A percentile compares a stretch with the other conserved stretches of the same genome.
phyloP scores from a whole-genome alignment of 2,113 vertebrate genomes.

The Psephotus haematonotus region DNA sequence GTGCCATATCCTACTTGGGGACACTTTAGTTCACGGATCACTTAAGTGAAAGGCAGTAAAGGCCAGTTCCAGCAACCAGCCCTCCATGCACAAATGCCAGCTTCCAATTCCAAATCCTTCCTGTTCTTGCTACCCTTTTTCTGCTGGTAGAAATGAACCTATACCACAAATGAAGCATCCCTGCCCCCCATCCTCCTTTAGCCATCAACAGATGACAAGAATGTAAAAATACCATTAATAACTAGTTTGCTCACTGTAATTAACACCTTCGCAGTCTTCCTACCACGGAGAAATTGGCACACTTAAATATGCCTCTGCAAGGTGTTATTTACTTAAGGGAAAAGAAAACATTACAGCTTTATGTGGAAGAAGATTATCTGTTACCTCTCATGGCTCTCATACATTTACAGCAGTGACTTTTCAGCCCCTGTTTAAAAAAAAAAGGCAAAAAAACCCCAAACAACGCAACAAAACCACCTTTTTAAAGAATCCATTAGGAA shows the following conservation, averaged over 20 bases:
- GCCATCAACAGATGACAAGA: slow-evolving; percentile 10
- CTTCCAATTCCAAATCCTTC: not conserved
- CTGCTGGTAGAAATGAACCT: not conserved
- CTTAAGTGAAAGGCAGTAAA: not conserved
- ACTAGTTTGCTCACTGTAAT: slow-evolving; percentile 60
- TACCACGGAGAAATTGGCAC: slow-evolving; percentile 28
- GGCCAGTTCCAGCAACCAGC: not conserved
- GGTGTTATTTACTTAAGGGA: slow-evolving; percentile 63
- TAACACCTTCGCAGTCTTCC: slow-evolving; percentile 59
- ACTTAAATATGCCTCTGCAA: slow-evolving; percentile 32
- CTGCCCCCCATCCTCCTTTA: not conserved
- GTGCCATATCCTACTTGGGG: not conserved
- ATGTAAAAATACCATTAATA: slow-evolving; percentile 56
- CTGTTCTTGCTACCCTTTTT: not conserved
- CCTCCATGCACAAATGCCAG: not conserved
- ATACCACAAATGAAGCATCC: not conserved
- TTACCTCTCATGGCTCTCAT: slow-evolving; percentile 17
- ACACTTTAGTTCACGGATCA: slow-evolving; percentile 26
- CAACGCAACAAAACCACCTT: not conserved
- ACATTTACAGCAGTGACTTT: slow-evolving; percentile 14
- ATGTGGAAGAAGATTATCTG: slow-evolving; percentile 39
- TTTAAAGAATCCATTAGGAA: not conserved
- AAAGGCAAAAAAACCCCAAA: not conserved
- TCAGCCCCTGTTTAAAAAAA: not conserved
- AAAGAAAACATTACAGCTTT: slow-evolving; percentile 56